phyloP scores from a whole-genome alignment of 1,140 invertebrate genomes.

The Neodiprion pinetum region DNA sequence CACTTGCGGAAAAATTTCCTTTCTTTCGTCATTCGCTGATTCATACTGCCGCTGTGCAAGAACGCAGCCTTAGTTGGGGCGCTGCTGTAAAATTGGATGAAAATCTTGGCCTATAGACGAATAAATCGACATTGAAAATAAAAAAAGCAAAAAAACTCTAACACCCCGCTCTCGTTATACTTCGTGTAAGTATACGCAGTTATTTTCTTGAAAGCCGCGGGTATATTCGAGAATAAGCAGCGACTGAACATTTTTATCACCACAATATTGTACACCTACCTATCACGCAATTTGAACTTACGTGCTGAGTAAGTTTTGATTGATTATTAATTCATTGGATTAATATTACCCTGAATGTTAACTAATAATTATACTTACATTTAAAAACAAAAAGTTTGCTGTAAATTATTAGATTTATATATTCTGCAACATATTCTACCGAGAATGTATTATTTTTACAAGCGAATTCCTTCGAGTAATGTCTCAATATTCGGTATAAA shows the following conservation, averaged over 20 bases:
- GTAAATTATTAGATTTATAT: neutral
- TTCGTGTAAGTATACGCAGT: too few relatives aligned
- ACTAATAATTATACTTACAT: neutral
- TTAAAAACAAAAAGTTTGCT: neutral
- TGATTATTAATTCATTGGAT: neutral
- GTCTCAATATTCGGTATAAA: neutral
- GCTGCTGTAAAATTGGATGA: too few relatives aligned
- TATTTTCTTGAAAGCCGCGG: too few relatives aligned
- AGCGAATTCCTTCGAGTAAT: neutral
- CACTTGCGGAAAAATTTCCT: too few relatives aligned
- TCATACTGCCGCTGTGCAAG: too few relatives aligned
- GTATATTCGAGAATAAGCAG: too few relatives aligned
- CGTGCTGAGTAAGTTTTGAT: neutral
- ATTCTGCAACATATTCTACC: neutral
- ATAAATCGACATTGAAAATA: too few relatives aligned
- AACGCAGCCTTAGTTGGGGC: too few relatives aligned
- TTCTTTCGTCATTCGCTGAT: too few relatives aligned
- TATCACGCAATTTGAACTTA: neutral
- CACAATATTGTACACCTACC: neutral
- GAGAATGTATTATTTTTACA: neutral
- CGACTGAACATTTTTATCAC: neutral
- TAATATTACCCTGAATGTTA: neutral
- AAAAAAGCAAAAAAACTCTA: too few relatives aligned
- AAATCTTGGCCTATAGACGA: too few relatives aligned
- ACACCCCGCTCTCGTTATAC: too few relatives aligned